phyloP scores from a whole-genome alignment of 2,113 vertebrate species.

The Psephotus haematonotus region DNA sequence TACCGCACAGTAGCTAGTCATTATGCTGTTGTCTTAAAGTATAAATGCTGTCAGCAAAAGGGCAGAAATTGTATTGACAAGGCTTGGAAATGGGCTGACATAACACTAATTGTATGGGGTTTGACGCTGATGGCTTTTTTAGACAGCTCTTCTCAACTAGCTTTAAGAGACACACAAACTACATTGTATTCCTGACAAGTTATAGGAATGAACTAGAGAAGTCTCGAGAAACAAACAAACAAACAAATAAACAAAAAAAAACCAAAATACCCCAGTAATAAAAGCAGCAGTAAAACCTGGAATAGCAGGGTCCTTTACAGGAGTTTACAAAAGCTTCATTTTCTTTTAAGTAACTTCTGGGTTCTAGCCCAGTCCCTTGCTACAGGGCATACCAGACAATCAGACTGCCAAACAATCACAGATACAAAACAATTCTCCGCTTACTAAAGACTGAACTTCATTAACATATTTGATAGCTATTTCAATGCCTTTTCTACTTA shows the following conservation, averaged over 20 bases:
- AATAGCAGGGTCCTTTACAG: neutral
- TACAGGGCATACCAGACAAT: neutral
- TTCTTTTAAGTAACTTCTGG: neutral
- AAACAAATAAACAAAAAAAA: neutral
- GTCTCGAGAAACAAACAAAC: neutral
- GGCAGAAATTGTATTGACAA: constrained; percentile 24
- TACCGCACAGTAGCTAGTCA: neutral
- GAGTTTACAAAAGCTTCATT: neutral
- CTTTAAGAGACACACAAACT: neutral
- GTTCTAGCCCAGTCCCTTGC: neutral
- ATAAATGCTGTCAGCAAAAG: neutral
- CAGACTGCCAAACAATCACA: neutral
- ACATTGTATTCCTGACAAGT: accelerated
- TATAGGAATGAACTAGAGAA: neutral
- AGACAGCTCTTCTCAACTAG: neutral
- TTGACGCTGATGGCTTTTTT: neutral
- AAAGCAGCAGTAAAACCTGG: neutral
- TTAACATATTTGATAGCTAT: neutral
- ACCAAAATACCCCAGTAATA: neutral
- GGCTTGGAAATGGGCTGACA: neutral
- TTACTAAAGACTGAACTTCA: neutral
- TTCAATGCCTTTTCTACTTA: neutral
- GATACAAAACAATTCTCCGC: neutral
- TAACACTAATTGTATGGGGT: neutral
- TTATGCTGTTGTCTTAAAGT: constrained; percentile 40